These are phyloP conservation scores for Merodon equestris DNA, from an alignment of 2,888 invertebrate species.

Conservation along the genomic window DNA sequence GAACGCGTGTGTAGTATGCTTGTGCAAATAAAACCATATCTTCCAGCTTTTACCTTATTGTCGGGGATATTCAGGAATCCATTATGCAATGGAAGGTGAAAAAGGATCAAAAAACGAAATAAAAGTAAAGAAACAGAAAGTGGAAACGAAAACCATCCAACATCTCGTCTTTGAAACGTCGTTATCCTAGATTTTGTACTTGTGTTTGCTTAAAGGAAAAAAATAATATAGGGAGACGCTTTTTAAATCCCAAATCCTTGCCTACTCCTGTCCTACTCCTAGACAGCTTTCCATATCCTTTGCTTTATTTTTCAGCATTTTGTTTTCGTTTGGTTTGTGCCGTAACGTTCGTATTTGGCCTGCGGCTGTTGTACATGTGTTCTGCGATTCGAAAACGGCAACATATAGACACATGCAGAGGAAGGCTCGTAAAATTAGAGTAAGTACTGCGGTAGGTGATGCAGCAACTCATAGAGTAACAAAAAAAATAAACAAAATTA, in stretches of 20 bases:
- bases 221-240: conserved; percentile 7
- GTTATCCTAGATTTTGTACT: conserved; percentile 56
- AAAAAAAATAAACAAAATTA: neutral
- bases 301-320: conserved; percentile 39
- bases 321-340: conserved; percentile 27
- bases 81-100: conserved; percentile 37
- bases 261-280: conserved; percentile 9
- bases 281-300: conserved; percentile 31
- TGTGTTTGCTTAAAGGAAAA: conserved; percentile 6
- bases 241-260: conserved; percentile 52
- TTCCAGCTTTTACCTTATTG: conserved; percentile 43
- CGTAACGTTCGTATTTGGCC: neutral
- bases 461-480: conserved; percentile 49
- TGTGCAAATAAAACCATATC: too few species aligned
- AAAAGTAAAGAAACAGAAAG: too few species aligned
- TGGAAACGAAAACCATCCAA: too few species aligned
- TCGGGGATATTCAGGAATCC: conserved; percentile 42
- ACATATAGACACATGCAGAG: conserved; percentile 39
- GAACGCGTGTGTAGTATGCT: too few species aligned
- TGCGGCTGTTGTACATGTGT: neutral
- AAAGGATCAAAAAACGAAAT: too few species aligned
- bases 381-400: neutral
- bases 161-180: conserved; percentile 47
- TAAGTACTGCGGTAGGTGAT: conserved; percentile 69
- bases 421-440: conserved; percentile 60